Base-by-base conservation (phyloP, 2,888 invertebrate species). In the Argyresthia goedartella region DNA sequence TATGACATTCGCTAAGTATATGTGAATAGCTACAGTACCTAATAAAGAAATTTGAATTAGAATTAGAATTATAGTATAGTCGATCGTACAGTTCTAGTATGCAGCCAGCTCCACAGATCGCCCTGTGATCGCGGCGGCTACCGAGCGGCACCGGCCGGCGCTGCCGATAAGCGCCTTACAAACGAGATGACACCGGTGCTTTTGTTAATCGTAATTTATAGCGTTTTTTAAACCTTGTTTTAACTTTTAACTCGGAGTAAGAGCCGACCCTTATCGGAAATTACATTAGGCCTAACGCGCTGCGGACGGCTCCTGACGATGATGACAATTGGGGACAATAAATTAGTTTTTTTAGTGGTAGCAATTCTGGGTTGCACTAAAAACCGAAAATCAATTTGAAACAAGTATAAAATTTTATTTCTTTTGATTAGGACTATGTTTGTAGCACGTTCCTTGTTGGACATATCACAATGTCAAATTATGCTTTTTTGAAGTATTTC, bases 201-300 rank as follows among this genome's bases (percentile, higher is more conserved):
- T 78, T 81, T 80, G 80, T 84, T 79, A 81, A 81, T 80, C 75
- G 78, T 80, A 80, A 84, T 86, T 84, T 84, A 84, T 80, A 72
- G 69, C 66, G 61, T 74, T 78, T 84, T 82, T 84, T 79, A 59
- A 52, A 16, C 46, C 54, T 25, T 25, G 45, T 14, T 16, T 48
- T 13, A 47, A 44, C 48, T 60, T 64, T 59, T 55, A 47, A 54
- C 56, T 64, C 65, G 62, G 69, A 66, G 67, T 54, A 62, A 69
- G 72, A 63, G 67, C 73, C 71, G 74, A 68, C 77, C 67, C 70
- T 74, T 73, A 72, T 25, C 41, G 25, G 41, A 73, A 76, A 74
- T 75, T 76, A 75, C 71, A 66, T 68, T 69, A 64, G 61, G 66
- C 65, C 61, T 66, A 64, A 65, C 68, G 69, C 65, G 41, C 41